These are phyloP conservation scores for Cosmia trapezina DNA, from an alignment of 2,888 invertebrate genomes.

Conservation along the genomic window DNA sequence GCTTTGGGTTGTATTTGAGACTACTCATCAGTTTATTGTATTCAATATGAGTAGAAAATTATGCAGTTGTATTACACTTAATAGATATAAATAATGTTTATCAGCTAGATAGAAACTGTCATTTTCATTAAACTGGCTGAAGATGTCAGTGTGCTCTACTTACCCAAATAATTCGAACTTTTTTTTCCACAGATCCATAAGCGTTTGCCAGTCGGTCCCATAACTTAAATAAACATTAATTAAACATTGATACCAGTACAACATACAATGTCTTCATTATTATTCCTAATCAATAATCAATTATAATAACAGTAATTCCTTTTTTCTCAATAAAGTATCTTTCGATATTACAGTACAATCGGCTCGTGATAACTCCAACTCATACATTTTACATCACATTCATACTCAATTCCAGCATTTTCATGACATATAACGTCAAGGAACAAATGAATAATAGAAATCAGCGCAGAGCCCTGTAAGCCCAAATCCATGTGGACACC, in stretches of 20 bases:
- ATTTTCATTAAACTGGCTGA: too few species aligned
- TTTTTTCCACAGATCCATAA: neutral
- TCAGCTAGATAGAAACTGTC: neutral
- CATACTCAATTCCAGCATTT: conserved; percentile 4
- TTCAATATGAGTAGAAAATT: neutral
- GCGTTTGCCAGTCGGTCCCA: conserved; percentile 53
- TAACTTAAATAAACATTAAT: conserved; percentile 71
- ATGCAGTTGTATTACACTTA: neutral
- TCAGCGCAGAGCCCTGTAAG: neutral
- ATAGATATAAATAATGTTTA: neutral
- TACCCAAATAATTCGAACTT: neutral
- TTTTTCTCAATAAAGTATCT: conserved; percentile 32
- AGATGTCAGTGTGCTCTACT: neutral
- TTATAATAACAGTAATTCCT: conserved; percentile 42
- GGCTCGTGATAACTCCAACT: conserved; percentile 19
- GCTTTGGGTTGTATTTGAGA: neutral
- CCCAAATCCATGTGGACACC: neutral
- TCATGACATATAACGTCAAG: neutral
- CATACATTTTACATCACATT: conserved; percentile 42
- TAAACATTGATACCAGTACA: conserved; percentile 72
- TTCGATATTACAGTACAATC: conserved; percentile 35
- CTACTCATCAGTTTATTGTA: neutral
- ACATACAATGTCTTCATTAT: conserved; percentile 77
- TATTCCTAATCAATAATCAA: conserved; percentile 61
- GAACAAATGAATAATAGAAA: conserved; percentile 9